phyloP scores from a whole-genome alignment of 2,113 vertebrate genomes.

The Polypterus bichir region DNA sequence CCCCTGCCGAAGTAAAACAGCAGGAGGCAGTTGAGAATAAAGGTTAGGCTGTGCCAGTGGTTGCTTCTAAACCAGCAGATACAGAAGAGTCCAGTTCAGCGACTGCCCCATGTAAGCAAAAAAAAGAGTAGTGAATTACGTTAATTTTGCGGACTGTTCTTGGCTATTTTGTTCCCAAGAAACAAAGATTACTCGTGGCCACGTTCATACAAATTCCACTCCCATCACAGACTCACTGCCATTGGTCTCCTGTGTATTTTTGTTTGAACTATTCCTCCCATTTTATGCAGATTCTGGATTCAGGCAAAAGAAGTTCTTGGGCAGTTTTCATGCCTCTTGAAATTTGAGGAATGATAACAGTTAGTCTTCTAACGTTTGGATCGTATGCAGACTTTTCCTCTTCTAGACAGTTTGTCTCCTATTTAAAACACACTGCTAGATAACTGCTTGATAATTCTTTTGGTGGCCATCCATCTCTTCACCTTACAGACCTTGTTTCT shows the following conservation, averaged over 20 bases:
- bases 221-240: background rate
- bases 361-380: conserved; percentile 16
- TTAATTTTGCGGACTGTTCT: conserved; percentile 59
- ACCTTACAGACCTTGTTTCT: too few species aligned
- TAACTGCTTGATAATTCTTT: conserved; percentile 40
- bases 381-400: conserved; percentile 29
- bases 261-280: conserved; percentile 60
- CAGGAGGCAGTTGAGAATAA: conserved; percentile 34
- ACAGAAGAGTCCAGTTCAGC: conserved; percentile 51
- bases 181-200: conserved; percentile 62
- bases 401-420: conserved; percentile 47
- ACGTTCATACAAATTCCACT: conserved; percentile 56
- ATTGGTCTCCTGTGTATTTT: conserved; percentile 32
- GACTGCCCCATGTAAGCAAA: conserved; percentile 56
- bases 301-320: conserved; percentile 47
- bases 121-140: conserved; percentile 68
- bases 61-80: conserved; percentile 35
- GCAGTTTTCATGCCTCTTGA: conserved; percentile 39
- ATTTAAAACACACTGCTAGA: conserved; percentile 42
- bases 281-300: conserved; percentile 56
- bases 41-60: conserved; percentile 25
- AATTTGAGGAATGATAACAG: too few species aligned
- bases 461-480: conserved; percentile 46
- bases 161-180: conserved; percentile 39
- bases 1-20: conserved; percentile 32